Percentiles rank a stretch among this genome's conserved stretches.
Conservation (phyloP, 1,140 invertebrate species). For the Goniozus legneri region DNA sequence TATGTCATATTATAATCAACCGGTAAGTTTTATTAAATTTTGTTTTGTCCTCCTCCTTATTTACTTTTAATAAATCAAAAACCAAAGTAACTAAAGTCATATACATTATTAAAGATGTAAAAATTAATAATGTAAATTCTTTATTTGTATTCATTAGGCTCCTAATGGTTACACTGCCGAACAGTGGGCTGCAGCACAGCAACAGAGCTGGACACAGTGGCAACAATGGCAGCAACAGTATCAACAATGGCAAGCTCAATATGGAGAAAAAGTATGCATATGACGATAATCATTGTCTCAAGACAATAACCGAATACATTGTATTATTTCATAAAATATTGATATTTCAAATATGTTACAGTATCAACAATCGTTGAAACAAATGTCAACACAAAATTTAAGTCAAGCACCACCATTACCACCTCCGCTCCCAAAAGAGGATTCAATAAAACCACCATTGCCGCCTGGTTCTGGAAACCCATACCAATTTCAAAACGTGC, state of each 20-base stretch:
- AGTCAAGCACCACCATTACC: slow-evolving; percentile 44
- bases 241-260: slow-evolving; percentile 78
- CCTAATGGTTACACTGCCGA: slow-evolving; percentile 65
- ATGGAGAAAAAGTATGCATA: slow-evolving; percentile 72
- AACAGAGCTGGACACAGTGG: slow-evolving; percentile 82
- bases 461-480: slow-evolving; percentile 35
- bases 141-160: slow-evolving; percentile 44
- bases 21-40: slow-evolving; percentile 40
- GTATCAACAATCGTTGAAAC: slow-evolving; percentile 61
- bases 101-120: background rate
- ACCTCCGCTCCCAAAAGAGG: slow-evolving; percentile 46
- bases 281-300: too few species aligned
- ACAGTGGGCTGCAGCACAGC: slow-evolving; percentile 67
- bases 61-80: background rate
- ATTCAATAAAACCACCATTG: slow-evolving; percentile 42
- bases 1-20: slow-evolving; percentile 54
- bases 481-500: slow-evolving; percentile 36
- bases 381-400: slow-evolving; percentile 46
- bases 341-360: slow-evolving; percentile 45
- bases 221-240: slow-evolving; percentile 80
- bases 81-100: background rate
- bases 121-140: too few species aligned
- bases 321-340: slow-evolving; percentile 18
- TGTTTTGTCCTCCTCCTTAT: background rate
- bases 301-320: background rate